Conservation (phyloP, 2,797 vertebrate genomes). For the Amblyraja radiata region DNA sequence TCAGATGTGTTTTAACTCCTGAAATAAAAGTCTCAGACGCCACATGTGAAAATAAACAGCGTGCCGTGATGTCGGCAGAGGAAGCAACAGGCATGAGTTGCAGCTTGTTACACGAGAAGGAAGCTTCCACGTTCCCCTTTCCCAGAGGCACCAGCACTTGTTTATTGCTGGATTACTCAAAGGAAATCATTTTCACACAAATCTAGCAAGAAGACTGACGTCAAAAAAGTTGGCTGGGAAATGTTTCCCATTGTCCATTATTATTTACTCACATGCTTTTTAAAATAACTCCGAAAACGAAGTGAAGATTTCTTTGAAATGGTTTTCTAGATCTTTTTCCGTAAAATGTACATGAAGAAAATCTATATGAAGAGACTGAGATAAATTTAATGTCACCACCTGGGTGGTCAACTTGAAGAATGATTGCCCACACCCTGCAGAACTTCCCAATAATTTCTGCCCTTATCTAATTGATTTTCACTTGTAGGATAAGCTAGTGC, state of each 20-base stretch:
- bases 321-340: background rate
- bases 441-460: background rate
- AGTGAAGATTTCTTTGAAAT: too few species aligned
- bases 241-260: slow-evolving; percentile 12
- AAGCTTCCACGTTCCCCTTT: slow-evolving; percentile 10
- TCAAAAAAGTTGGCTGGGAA: slow-evolving; percentile 10
- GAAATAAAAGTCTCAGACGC: slow-evolving; percentile 1
- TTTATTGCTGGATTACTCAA: slow-evolving; percentile 10
- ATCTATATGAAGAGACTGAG: background rate
- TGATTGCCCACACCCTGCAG: background rate
- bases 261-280: background rate
- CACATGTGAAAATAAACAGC: slow-evolving; percentile 40
- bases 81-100: slow-evolving; percentile 37
- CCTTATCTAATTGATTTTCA: too few species aligned
- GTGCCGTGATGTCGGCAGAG: slow-evolving; percentile 38
- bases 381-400: background rate
- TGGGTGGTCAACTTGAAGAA: background rate
- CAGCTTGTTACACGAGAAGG: slow-evolving; percentile 3
- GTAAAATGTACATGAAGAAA: background rate
- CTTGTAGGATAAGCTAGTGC: too few species aligned
- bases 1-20: slow-evolving; percentile 10
- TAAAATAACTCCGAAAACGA: background rate
- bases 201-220: background rate
- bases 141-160: slow-evolving; percentile 24
- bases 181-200: slow-evolving; percentile 33